Conservation (phyloP, 2,113 vertebrate species). For the Mirza zaza region DNA sequence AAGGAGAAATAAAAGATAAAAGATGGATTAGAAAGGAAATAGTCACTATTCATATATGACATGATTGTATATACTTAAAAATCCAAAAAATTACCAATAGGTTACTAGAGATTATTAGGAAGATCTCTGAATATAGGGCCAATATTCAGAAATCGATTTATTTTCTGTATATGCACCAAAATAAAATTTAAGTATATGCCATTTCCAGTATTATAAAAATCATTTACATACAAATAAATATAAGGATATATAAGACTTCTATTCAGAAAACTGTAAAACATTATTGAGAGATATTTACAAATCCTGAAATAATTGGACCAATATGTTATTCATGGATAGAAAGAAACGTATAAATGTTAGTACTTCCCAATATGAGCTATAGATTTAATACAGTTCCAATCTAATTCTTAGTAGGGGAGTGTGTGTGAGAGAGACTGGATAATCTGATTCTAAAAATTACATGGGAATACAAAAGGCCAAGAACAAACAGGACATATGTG, state of each 20-base stretch:
- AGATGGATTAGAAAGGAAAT: background rate
- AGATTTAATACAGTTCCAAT: background rate
- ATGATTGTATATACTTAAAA: background rate
- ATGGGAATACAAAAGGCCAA: background rate
- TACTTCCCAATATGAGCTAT: background rate
- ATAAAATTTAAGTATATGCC: background rate
- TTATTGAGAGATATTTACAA: background rate
- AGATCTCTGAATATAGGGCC: background rate
- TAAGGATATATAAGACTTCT: background rate
- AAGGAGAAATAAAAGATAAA: background rate
- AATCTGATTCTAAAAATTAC: constrained; percentile 2
- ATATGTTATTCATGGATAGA: background rate
- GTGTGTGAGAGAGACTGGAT: background rate
- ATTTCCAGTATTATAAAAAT: background rate
- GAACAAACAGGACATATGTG: background rate
- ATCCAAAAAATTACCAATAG: background rate
- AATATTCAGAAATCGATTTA: background rate
- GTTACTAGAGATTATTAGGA: background rate
- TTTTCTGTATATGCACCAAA: background rate
- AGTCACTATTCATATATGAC: background rate
- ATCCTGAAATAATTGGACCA: background rate
- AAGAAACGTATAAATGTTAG: background rate
- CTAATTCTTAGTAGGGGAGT: background rate
- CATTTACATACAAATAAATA: background rate
- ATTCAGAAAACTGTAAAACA: background rate